Percentiles rank a stretch among this genome's conserved stretches.
Evolutionary conservation across 2,888 invertebrate genomes (phyloP).

Genomic region (Automeris io): DNA sequence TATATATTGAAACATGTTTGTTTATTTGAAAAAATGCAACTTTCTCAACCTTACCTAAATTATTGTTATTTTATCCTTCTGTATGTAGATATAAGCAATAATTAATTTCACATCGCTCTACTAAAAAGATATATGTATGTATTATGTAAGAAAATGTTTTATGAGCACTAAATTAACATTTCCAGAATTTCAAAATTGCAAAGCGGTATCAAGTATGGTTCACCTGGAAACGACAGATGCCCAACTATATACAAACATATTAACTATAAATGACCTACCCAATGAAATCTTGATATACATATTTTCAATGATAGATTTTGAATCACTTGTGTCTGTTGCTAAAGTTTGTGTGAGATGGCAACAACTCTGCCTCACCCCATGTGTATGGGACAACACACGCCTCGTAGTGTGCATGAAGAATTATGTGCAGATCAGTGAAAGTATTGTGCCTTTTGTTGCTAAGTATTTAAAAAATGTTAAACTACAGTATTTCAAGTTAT

Average conservation of each 20-base stretch:
- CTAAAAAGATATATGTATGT: too few relatives aligned
- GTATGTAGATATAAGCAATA: constrained; percentile 10
- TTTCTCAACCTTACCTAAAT: constrained; percentile 48
- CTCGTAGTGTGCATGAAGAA: constrained; percentile 74
- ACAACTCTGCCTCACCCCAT: constrained; percentile 65
- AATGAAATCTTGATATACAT: constrained; percentile 73
- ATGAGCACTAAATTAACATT: constrained; percentile 20
- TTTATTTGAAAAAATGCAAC: constrained; percentile 31
- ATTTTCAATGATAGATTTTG: constrained; percentile 73
- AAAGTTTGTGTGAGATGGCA: constrained; percentile 72
- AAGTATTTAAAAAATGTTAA: constrained; percentile 73
- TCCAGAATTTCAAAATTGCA: constrained; percentile 46
- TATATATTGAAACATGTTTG: constrained; percentile 10
- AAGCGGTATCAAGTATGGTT: constrained; percentile 53
- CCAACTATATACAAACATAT: constrained; percentile 39
- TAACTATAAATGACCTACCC: constrained; percentile 70
- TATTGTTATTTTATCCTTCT: constrained; percentile 33
- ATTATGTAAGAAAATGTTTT: too few relatives aligned
- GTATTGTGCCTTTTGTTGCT: constrained; percentile 71
- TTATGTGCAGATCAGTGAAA: constrained; percentile 68
- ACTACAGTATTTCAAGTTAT: constrained; percentile 74
- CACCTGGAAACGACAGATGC: constrained; percentile 65
- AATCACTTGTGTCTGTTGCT: constrained; percentile 64
- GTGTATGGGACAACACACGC: constrained; percentile 72
- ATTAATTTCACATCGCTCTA: neutral